Evolutionary conservation across 1,140 invertebrate species (phyloP).

Genomic region (Drosophila cardini): DNA sequence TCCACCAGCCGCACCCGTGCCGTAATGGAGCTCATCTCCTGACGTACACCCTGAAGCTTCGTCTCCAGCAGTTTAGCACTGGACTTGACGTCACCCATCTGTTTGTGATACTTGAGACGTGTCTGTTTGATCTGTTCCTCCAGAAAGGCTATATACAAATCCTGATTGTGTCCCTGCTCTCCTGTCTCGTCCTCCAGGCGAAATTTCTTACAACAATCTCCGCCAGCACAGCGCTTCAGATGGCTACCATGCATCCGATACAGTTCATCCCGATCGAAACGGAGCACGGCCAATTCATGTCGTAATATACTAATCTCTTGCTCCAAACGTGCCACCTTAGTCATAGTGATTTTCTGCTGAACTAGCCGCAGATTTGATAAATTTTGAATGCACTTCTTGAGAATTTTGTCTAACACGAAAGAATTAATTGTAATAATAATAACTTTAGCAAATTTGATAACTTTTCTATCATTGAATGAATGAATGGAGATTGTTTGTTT

Average conservation of each 20-base stretch:
- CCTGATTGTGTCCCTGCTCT: conserved; percentile 32
- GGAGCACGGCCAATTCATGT: conserved; percentile 22
- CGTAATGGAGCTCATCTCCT: conserved; percentile 45
- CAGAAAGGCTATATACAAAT: conserved; percentile 51
- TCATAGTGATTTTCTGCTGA: conserved; percentile 11
- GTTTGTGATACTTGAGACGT: conserved; percentile 48
- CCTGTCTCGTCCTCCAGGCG: not conserved
- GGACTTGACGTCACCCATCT: conserved; percentile 50
- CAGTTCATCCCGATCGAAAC: conserved; percentile 25
- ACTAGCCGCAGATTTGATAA: not conserved
- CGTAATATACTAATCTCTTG: conserved; percentile 35
- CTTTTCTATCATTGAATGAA: conserved; percentile 1
- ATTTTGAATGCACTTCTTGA: conserved; percentile 40
- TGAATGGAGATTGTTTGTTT: not conserved
- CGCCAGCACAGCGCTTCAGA: not conserved
- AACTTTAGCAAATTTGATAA: not conserved
- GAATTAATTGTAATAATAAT: not conserved
- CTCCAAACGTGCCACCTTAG: conserved; percentile 38
- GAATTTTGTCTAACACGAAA: conserved; percentile 20
- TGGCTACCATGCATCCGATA: not conserved
- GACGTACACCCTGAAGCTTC: conserved; percentile 41
- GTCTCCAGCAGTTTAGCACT: conserved; percentile 44
- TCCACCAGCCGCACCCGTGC: conserved; percentile 45
- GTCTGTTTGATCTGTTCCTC: conserved; percentile 62
- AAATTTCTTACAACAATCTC: not conserved